A percentile compares a stretch with the other conserved stretches of the same genome.
phyloP scores from a whole-genome alignment of 2,888 invertebrate species.

The Tinea pellionella region DNA sequence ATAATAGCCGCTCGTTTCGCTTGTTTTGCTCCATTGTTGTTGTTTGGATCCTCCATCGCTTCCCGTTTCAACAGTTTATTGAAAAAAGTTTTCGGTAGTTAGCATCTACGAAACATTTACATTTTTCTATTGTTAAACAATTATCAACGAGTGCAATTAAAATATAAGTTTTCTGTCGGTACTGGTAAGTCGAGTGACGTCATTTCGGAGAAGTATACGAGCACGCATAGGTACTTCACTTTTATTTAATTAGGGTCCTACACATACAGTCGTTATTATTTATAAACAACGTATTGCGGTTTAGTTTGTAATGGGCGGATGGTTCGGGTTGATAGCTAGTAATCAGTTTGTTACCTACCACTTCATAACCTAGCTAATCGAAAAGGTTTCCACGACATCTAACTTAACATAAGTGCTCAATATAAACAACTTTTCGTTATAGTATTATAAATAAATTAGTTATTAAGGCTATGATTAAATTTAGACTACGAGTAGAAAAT shows the following conservation, averaged over 20 bases:
- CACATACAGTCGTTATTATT: background rate
- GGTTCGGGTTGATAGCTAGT: background rate
- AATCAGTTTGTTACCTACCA: background rate
- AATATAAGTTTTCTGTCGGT: too few relatives aligned
- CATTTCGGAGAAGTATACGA: too few relatives aligned
- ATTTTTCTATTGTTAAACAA: background rate
- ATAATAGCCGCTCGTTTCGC: slow-evolving; percentile 41
- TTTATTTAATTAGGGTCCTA: background rate
- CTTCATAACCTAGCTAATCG: background rate
- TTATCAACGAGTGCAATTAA: background rate
- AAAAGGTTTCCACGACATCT: background rate
- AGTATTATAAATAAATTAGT: background rate
- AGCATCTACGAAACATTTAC: slow-evolving; percentile 16
- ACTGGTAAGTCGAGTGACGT: too few relatives aligned
- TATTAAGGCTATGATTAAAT: background rate
- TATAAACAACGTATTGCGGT: background rate
- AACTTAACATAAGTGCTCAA: background rate
- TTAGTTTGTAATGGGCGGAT: background rate
- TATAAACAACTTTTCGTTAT: background rate
- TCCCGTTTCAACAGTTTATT: slow-evolving; percentile 15
- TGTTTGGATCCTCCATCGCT: slow-evolving; percentile 36
- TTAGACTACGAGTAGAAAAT: background rate
- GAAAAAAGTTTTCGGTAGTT: slow-evolving; percentile 17
- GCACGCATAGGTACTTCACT: background rate
- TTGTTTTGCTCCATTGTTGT: slow-evolving; percentile 37